Base-by-base conservation (phyloP, 1,140 invertebrate genomes). In the Atta texana region DNA sequence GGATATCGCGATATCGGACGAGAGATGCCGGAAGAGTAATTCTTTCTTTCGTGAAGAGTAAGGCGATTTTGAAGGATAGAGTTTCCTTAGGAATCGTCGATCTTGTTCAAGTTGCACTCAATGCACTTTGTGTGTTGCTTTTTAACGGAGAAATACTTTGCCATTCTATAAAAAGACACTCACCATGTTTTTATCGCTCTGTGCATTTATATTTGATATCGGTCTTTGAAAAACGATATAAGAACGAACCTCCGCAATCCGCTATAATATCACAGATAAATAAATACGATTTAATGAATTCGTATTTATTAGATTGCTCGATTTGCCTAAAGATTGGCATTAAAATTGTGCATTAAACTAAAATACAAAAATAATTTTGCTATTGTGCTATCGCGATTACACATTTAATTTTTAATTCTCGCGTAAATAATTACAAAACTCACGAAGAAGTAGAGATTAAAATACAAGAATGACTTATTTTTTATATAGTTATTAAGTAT, bases 11-110 rank as follows among this genome's bases (percentile, higher is more conserved):
- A 64, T 51, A 51, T 31, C 24, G 34, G 10, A 7, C 49, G n/a
- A 12, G 51, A 14, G 12, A 31, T 49, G 51, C 21, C 39, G n/a
- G 3, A 24, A 69, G 12, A 34, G 68, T 61, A 39, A 74, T 82
- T 69, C 80, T 82, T 74, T 49, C 21, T 82, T 74, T 59, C 21
- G 39, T 53, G 18, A 74, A 61, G 68, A 82, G 53, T 82, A 82
- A 82, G 55, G 44, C 68, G 80, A 82, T 82, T 82, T 71, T 82
- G 78, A 82, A 12, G 21, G 68, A 82, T 82, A 72, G 66, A 82
- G 53, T 72, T 82, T 55, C 34, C 39, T 72, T 59, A 82, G 24
- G 39, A 71, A 82, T 82, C 68, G 53, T 82, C 68, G 39, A 82
- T 82, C 80, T 82, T 72, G 68, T 71, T 57, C 80, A 74, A 82